phyloP scores from a whole-genome alignment of 2,113 vertebrate species.

The Zootoca vivipara region DNA sequence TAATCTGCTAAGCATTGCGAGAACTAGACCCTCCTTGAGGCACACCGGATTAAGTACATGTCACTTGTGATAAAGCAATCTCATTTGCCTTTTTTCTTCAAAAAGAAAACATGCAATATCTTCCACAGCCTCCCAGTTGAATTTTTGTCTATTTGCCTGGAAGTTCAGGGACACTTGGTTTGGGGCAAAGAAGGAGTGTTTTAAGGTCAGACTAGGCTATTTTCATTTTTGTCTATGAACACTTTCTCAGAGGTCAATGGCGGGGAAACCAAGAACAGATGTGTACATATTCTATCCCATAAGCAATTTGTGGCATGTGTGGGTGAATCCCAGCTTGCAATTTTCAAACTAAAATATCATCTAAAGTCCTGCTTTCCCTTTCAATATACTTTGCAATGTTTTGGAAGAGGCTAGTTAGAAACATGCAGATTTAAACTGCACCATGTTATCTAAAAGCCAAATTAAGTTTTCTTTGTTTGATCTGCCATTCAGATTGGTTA shows the following conservation, averaged over 20 bases:
- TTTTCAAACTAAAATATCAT: conserved; percentile 43
- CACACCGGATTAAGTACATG: background rate
- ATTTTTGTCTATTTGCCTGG: background rate
- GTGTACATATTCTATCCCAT: conserved; percentile 22
- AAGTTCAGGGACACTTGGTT: background rate
- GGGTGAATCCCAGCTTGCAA: conserved; percentile 43
- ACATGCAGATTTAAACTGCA: background rate
- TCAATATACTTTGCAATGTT: background rate
- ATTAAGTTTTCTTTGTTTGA: background rate
- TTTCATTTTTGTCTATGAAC: background rate
- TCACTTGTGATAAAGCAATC: background rate
- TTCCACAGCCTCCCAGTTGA: background rate
- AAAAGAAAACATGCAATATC: conserved; percentile 13
- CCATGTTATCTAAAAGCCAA: background rate
- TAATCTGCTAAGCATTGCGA: background rate
- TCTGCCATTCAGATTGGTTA: no score
- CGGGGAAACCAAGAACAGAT: conserved; percentile 30
- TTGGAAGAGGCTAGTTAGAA: no score
- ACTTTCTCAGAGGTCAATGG: conserved; percentile 31
- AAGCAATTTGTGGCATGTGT: conserved; percentile 46
- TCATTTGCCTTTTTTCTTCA: rapidly evolving
- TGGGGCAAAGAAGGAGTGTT: conserved; percentile 29
- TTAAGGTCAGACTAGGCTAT: conserved; percentile 38
- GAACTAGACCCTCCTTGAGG: background rate
- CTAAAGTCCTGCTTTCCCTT: background rate